Evolutionary conservation across 2,888 invertebrate species (phyloP), one percentile per base, ranked within the genome.

Genomic region (Dorcus hopei): DNA sequence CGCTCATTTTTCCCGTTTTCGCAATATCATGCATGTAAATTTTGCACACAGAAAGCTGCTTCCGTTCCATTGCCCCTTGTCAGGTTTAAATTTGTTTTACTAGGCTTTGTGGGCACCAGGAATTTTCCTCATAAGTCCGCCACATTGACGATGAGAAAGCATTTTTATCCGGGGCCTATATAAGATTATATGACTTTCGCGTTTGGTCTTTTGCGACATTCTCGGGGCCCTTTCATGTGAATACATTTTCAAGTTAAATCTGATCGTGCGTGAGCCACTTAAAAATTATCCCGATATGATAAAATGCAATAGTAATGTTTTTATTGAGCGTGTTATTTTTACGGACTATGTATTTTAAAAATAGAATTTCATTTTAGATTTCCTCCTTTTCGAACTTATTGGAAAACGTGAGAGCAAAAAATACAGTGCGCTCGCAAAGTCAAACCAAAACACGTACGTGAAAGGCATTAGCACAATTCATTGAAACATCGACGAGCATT

Each of bases 41-140:
- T 64, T 61, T 57, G 47, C 61, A 52, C 55, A 61, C 61, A 61
- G 49, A 52, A 56, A 58, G 65, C 62, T 62, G 58, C 58, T 66
- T 67, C 60, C 68, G 58, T 66, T 67, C 66, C 67, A 68, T 68
- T 68, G 64, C 68, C 63, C 63, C 63, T 63, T 60, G 65, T 65
- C 66, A 65, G 64, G 63, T 66, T 65, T 59, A 67, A 68, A 68
- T 67, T 68, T 68, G 65, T 63, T 68, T 65, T 68, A 62, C 59
- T 52, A 47, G 41, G 42, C 53, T 49, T 40, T 40, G 57, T 65
- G 63, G 64, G 63, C 65, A 62, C 52, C 57, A 61, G 66, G 66
- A 66, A 68, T 68, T 66, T 62, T 55, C 61, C 62, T 63, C 61
- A 64, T 65, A 64, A 65, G 54, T 66, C 65, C 57, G 62, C 61